Evolutionary conservation across 92 coral and sea anemone genomes (phyloP).

Genomic region (Epizoanthus ramosus): DNA sequence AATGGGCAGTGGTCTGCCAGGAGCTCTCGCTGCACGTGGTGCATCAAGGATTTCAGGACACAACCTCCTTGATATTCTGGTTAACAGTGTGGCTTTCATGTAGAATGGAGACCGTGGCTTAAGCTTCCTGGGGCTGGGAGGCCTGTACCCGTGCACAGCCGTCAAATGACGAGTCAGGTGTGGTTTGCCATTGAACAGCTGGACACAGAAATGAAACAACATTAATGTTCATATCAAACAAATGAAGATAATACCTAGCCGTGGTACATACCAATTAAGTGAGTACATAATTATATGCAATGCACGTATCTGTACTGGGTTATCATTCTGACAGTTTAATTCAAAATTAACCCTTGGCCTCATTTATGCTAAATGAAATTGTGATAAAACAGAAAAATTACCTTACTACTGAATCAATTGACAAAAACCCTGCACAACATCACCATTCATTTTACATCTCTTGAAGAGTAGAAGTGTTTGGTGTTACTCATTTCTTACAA

Average conservation of each 20-base stretch:
- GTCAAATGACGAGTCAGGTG: conserved; percentile 93
- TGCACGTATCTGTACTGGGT: too few relatives aligned
- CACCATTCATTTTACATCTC: too few relatives aligned
- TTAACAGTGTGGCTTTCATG: conserved; percentile 82
- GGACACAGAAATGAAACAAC: conserved; percentile 20
- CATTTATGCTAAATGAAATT: neutral
- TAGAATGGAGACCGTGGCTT: conserved; percentile 97
- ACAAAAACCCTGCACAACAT: too few relatives aligned
- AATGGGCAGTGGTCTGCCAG: conserved; percentile 70
- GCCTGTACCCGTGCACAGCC: conserved; percentile 89
- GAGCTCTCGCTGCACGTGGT: conserved; percentile 79
- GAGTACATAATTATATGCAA: too few relatives aligned
- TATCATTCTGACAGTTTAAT: neutral
- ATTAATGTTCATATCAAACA: too few relatives aligned
- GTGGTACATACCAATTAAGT: too few relatives aligned
- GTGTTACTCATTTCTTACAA: too few relatives aligned
- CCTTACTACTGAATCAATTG: too few relatives aligned
- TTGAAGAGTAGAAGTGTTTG: too few relatives aligned
- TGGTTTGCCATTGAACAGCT: conserved; percentile 93
- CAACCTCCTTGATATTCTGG: conserved; percentile 84
- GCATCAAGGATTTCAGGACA: conserved; percentile 83
- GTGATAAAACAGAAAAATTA: too few relatives aligned
- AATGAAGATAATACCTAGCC: too few relatives aligned
- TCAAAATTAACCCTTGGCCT: neutral
- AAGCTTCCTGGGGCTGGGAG: conserved; percentile 93